Evolutionary conservation across 2,888 invertebrate species (phyloP).

Genomic region (Chesias legatella): DNA sequence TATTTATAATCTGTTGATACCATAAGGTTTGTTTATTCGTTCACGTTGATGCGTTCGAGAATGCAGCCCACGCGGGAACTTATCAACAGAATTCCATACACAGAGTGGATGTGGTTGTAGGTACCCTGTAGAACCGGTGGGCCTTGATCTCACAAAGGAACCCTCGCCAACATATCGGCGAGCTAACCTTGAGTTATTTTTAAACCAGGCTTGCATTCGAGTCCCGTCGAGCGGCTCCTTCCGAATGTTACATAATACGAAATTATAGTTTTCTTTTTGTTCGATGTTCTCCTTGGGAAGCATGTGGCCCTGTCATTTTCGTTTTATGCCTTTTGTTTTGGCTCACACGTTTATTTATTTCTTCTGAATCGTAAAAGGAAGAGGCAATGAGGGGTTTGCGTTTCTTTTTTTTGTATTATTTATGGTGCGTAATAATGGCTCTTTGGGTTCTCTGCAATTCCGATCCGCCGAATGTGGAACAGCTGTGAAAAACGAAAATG

Average conservation of each 20-base stretch:
- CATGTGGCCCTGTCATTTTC: slow-evolving; percentile 77
- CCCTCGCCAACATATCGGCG: slow-evolving; percentile 60
- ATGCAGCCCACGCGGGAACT: slow-evolving; percentile 38
- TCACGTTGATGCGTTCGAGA: slow-evolving; percentile 18
- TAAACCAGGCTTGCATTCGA: slow-evolving; percentile 70
- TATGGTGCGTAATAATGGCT: slow-evolving; percentile 73
- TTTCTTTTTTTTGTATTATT: slow-evolving; percentile 76
- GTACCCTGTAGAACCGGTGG: slow-evolving; percentile 71
- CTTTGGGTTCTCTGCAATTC: slow-evolving; percentile 43
- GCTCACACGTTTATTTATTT: slow-evolving; percentile 74
- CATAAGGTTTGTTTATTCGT: slow-evolving; percentile 8
- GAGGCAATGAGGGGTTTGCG: slow-evolving; percentile 77
- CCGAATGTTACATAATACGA: slow-evolving; percentile 78
- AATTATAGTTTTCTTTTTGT: slow-evolving; percentile 72
- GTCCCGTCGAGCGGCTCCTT: slow-evolving; percentile 70
- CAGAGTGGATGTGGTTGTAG: slow-evolving; percentile 40
- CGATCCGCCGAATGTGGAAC: slow-evolving; percentile 48
- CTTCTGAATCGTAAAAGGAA: slow-evolving; percentile 77
- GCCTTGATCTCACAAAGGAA: slow-evolving; percentile 76
- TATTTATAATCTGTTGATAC: neutral
- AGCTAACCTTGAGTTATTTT: slow-evolving; percentile 78
- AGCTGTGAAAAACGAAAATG: slow-evolving; percentile 55
- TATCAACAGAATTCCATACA: slow-evolving; percentile 40
- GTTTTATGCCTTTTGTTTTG: slow-evolving; percentile 75
- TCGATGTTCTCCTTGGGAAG: slow-evolving; percentile 56